Percentiles rank a stretch among this genome's conserved stretches.
phyloP scores from a whole-genome alignment of 2,113 vertebrate species.

The Microcebus griseorufus region DNA sequence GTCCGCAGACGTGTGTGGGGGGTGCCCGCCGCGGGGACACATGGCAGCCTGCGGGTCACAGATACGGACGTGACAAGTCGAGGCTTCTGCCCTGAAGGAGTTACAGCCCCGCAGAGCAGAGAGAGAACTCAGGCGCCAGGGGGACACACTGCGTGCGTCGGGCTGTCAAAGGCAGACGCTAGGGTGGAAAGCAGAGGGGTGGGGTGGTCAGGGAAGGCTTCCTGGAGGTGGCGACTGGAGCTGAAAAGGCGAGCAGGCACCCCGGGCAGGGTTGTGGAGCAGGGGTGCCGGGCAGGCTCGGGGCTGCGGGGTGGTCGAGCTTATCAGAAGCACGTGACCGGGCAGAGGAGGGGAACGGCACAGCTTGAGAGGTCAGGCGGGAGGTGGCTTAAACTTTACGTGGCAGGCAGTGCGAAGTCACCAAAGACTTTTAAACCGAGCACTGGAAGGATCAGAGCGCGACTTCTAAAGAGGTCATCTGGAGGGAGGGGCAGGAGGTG shows the following conservation, averaged over 20 bases:
- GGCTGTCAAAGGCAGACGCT: not conserved
- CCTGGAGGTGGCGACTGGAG: not conserved
- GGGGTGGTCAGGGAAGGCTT: not conserved
- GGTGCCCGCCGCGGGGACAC: not conserved
- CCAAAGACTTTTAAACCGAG: not conserved
- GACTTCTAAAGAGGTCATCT: not conserved
- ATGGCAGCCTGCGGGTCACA: not conserved
- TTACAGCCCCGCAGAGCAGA: not conserved
- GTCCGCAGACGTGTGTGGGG: not conserved
- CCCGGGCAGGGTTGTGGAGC: not conserved
- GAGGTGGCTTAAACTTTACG: not conserved
- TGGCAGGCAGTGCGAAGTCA: not conserved
- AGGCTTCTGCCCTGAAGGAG: not conserved
- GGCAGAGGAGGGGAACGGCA: fast-evolving
- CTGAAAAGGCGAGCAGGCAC: not conserved
- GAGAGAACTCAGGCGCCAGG: not conserved
- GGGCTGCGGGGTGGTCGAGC: fast-evolving
- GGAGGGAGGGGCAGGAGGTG: not conserved
- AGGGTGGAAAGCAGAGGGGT: not conserved
- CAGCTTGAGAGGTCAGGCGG: not conserved
- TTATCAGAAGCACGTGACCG: not conserved
- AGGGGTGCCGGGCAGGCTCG: not conserved
- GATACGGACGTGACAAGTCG: not conserved
- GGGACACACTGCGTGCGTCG: fast-evolving
- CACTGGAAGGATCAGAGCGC: too few species aligned